phyloP scores from a whole-genome alignment of 2,888 invertebrate genomes.

The Agriopis aurantiaria region DNA sequence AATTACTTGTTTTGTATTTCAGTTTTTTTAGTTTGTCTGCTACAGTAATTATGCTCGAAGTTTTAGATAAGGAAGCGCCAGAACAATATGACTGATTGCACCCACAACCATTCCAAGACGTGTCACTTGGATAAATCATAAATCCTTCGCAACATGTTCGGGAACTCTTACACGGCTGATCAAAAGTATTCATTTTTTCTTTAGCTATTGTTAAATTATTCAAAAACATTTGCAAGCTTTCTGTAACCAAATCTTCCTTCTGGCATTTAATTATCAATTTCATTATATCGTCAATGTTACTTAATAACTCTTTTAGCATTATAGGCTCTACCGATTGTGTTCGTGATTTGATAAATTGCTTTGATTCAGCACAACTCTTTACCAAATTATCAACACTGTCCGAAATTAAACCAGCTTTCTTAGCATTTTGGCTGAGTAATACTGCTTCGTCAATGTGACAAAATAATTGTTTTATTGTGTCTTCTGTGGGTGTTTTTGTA shows the following conservation, averaged over 20 bases:
- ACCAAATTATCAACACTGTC: slow-evolving; percentile 56
- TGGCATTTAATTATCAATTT: slow-evolving; percentile 52
- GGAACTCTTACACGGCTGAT: neutral
- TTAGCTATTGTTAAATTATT: slow-evolving; percentile 50
- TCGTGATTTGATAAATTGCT: slow-evolving; percentile 38
- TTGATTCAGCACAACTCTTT: slow-evolving; percentile 55
- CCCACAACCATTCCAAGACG: slow-evolving; percentile 21
- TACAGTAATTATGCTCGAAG: neutral
- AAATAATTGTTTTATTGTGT: slow-evolving; percentile 42
- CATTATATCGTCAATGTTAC: slow-evolving; percentile 53
- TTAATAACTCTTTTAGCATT: slow-evolving; percentile 46
- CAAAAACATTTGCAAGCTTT: slow-evolving; percentile 53
- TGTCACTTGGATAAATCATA: slow-evolving; percentile 22
- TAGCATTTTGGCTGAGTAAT: slow-evolving; percentile 50
- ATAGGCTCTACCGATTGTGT: slow-evolving; percentile 18
- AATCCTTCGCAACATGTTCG: slow-evolving; percentile 8
- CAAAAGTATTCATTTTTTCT: slow-evolving; percentile 41
- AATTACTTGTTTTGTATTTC: neutral
- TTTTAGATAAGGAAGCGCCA: neutral
- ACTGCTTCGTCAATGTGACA: slow-evolving; percentile 53
- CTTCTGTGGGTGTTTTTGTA: slow-evolving; percentile 19
- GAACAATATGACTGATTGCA: slow-evolving; percentile 27
- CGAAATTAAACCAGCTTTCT: slow-evolving; percentile 50
- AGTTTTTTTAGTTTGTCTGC: neutral
- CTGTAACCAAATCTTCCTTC: slow-evolving; percentile 46